Evolutionary conservation across 2,113 vertebrate species (phyloP), one percentile per base, ranked within the genome.

Genomic region (Gymnobelideus leadbeateri): DNA sequence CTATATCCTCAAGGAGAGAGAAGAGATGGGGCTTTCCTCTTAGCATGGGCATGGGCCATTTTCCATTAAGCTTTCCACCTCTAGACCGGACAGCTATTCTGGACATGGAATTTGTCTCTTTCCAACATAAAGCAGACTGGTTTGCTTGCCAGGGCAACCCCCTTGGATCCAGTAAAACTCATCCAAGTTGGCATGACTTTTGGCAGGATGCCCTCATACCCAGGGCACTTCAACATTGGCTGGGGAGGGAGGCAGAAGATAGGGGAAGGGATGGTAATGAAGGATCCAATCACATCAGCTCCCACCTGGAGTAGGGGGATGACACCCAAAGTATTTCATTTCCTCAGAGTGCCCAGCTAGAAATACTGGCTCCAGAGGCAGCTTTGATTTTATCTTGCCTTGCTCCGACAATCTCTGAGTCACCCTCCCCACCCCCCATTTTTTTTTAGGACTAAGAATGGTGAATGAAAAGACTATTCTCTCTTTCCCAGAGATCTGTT

Each of bases 241-340:
- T 3, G 24, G 61, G 46, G 57, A 77, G 12, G 28, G 53, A 57
- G 14, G n/a, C 68, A 91, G 3, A 89, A 51, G 55, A 61, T 37
- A 19, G 1, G 1, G 31, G n/a, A 84, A 91, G 77, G 91, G 61
- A 57, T 23, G 89, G 47, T 28, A 1, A 2, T 9, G 77, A 89
- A 96, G 0, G 12, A 93, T 8, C 57, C 89, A 96, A 53, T 95
- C 0, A 0, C 23, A 51, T 16, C 31, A 19, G 43, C 50, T 0
- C 0, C 51, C 89, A 93, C 24, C 94, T n/a, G 28, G 43, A 61
- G 43, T 28, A 51, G 91, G n/a, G 21, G 0, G 92, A 77, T 16
- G 77, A 93, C 57, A 2, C 91, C 89, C 94, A 61, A 91, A 4
- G 23, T 54, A 61, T 96, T 52, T 53, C 91, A 51, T 77, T 96